Conservation (phyloP, 1,140 invertebrate genomes). For the Drosophila willistoni region DNA sequence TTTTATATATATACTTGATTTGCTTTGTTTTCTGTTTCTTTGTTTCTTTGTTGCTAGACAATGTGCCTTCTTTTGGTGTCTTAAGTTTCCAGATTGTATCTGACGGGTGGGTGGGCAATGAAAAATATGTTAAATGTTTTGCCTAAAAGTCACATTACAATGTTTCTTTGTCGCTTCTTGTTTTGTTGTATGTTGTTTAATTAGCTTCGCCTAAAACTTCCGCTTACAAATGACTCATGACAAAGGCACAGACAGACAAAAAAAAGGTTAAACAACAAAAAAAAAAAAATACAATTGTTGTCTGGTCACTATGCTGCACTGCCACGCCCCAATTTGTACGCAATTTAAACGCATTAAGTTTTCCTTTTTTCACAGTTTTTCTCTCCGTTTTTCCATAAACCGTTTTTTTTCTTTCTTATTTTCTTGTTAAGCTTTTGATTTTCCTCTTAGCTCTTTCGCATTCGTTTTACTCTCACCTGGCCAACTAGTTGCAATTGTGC, state of each 20-base stretch:
- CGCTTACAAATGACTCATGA: constrained; percentile 32
- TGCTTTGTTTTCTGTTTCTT: constrained; percentile 36
- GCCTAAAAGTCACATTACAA: constrained; percentile 1
- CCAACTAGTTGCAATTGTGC: constrained; percentile 72
- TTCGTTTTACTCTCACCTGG: constrained; percentile 64
- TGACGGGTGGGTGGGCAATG: constrained; percentile 39
- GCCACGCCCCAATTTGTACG: constrained; percentile 48
- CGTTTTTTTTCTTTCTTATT: constrained; percentile 54
- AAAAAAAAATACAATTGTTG: not conserved
- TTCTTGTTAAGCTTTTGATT: constrained; percentile 31
- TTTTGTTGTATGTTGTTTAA: constrained; percentile 35
- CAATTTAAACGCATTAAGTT: constrained; percentile 74
- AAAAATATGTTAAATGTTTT: constrained; percentile 18
- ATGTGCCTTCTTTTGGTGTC: constrained; percentile 58
- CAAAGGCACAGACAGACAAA: not conserved
- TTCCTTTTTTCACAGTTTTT: constrained; percentile 21
- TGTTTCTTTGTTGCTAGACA: constrained; percentile 51
- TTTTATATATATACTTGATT: constrained; percentile 39
- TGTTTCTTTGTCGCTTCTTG: constrained; percentile 24
- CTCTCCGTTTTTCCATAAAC: constrained; percentile 39
- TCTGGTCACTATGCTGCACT: constrained; percentile 8
- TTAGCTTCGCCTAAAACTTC: constrained; percentile 69
- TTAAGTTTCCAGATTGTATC: constrained; percentile 11
- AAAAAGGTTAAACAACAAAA: not conserved
- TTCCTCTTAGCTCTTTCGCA: constrained; percentile 48